These are phyloP conservation scores for Drosophila sulfurigaster DNA, from an alignment of 1,140 invertebrate species.

Conservation along the genomic window DNA sequence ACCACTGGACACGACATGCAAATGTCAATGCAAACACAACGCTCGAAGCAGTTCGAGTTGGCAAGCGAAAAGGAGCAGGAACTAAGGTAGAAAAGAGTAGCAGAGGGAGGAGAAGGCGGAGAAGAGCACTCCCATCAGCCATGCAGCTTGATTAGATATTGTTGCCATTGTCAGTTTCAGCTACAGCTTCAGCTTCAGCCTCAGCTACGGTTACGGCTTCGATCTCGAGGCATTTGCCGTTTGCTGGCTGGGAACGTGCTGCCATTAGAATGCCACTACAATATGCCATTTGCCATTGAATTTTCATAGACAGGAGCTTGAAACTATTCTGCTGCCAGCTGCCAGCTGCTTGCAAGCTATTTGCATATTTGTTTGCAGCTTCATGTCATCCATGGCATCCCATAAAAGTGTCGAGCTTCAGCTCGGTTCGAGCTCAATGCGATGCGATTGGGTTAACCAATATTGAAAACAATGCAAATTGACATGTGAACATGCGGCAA, in stretches of 20 bases:
- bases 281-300: conserved; percentile 75
- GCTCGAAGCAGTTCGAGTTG: background rate
- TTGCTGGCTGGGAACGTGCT: conserved; percentile 53
- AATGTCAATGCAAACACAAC: conserved; percentile 80
- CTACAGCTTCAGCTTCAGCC: background rate
- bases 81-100: background rate
- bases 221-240: conserved; percentile 5
- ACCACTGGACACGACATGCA: conserved; percentile 37
- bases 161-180: conserved; percentile 41
- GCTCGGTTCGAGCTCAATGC: background rate
- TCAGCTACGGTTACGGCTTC: conserved; percentile 10
- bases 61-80: background rate
- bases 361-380: conserved; percentile 80
- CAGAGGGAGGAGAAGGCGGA: background rate
- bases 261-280: conserved; percentile 74
- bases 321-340: conserved; percentile 68
- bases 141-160: conserved; percentile 78
- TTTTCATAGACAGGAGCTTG: conserved; percentile 69
- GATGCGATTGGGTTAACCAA: conserved; percentile 24
- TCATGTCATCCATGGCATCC: conserved; percentile 61
- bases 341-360: conserved; percentile 70
- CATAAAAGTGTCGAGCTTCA: conserved; percentile 53
- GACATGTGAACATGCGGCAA: conserved; percentile 67
- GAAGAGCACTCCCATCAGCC: background rate
- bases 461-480: conserved; percentile 67